phyloP scores from a whole-genome alignment of 2,113 vertebrate genomes.

The Axis porcinus region DNA sequence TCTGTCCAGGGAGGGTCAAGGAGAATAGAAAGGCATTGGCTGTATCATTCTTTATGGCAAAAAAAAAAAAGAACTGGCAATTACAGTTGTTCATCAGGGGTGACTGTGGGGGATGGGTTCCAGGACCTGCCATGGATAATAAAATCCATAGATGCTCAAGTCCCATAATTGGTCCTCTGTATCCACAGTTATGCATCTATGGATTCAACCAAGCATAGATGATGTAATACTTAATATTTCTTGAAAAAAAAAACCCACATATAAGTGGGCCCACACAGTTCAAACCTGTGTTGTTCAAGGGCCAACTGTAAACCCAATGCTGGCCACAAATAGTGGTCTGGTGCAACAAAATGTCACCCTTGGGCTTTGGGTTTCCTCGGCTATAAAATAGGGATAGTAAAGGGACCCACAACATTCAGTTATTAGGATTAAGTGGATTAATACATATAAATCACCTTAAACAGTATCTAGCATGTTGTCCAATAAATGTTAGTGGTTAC shows the following conservation, averaged over 20 bases:
- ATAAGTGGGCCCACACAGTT: not conserved
- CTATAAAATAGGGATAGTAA: not conserved
- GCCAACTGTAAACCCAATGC: not conserved
- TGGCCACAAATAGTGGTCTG: not conserved
- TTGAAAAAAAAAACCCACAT: not conserved
- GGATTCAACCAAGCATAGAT: not conserved
- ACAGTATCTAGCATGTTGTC: not conserved
- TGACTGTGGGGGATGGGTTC: not conserved
- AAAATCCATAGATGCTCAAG: not conserved
- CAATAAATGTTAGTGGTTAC: not conserved
- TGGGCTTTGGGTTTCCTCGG: not conserved
- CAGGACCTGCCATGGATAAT: not conserved
- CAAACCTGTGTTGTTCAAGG: not conserved
- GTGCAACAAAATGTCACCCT: not conserved
- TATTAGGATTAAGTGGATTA: slow-evolving; percentile 29
- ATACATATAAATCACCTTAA: not conserved
- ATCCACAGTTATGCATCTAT: not conserved
- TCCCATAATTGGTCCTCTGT: not conserved
- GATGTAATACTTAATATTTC: not conserved
- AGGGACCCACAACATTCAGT: not conserved
- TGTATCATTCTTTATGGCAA: not conserved
- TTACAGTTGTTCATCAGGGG: not conserved
- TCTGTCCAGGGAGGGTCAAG: not conserved
- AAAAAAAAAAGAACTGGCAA: not conserved
- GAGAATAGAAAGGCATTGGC: not conserved